Conservation (phyloP, 2,888 invertebrate genomes). For the Aelia acuminata region DNA sequence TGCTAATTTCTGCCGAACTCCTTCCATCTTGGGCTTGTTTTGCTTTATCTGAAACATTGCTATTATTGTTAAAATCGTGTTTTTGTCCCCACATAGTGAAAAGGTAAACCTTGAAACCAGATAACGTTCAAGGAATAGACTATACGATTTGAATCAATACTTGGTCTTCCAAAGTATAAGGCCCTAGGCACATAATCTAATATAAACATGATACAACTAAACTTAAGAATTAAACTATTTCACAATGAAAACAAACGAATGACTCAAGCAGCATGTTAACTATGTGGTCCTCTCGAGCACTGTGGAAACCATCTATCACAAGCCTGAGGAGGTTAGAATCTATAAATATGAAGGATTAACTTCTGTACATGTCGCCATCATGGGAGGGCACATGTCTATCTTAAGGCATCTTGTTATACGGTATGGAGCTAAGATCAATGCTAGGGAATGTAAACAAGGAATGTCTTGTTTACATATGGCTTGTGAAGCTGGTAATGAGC, state of each 20-base stretch:
- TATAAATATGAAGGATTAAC: too few species aligned
- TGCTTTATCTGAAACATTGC: too few species aligned
- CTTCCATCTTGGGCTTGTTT: constrained; percentile 36
- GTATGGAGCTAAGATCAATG: too few species aligned
- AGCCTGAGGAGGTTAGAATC: not conserved
- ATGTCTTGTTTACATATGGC: too few species aligned
- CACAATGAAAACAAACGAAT: not conserved
- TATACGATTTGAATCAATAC: constrained; percentile 32
- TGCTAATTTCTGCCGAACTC: constrained; percentile 47
- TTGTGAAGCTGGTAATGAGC: constrained; percentile 77
- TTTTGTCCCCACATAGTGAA: too few species aligned
- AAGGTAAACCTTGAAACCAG: too few species aligned
- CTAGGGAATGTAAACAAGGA: too few species aligned
- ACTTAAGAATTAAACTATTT: not conserved
- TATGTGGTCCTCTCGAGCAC: not conserved
- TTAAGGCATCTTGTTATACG: too few species aligned
- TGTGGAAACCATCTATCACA: constrained; percentile 36
- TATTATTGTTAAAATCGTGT: too few species aligned
- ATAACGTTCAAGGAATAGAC: not conserved
- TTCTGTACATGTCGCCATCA: too few species aligned
- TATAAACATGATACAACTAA: not conserved
- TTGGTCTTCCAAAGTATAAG: not conserved
- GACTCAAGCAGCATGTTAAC: not conserved
- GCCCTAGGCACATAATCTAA: not conserved
- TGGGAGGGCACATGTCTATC: too few species aligned